A percentile compares a stretch with the other conserved stretches of the same genome.
phyloP scores from a whole-genome alignment of 2,888 invertebrate genomes.

The Trissolcus japonicus region DNA sequence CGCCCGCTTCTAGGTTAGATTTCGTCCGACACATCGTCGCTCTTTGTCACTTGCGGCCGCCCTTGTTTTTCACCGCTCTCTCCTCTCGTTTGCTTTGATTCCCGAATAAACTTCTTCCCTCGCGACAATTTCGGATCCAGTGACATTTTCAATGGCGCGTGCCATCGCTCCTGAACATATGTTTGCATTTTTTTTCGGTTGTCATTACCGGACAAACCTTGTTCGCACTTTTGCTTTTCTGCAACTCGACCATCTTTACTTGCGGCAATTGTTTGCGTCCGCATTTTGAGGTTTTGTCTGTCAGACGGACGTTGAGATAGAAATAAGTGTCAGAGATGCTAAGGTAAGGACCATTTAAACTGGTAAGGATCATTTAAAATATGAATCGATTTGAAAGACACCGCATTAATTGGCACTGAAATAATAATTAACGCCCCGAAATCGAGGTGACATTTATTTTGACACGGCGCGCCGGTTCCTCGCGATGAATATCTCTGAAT shows the following conservation, averaged over 20 bases:
- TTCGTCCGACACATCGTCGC: background rate
- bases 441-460: background rate
- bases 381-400: too few relatives aligned
- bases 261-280: background rate
- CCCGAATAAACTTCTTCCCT: too few relatives aligned
- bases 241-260: background rate
- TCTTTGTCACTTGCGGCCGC: background rate
- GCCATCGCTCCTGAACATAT: slow-evolving; percentile 6
- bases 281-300: background rate
- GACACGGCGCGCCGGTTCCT: background rate
- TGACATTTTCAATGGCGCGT: background rate
- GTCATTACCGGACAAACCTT: background rate
- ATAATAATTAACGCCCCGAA: too few relatives aligned
- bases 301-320: background rate
- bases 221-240: background rate
- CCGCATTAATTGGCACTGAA: too few relatives aligned
- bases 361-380: too few relatives aligned
- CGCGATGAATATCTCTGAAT: too few relatives aligned
- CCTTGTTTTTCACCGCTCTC: too few relatives aligned
- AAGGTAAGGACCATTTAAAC: too few relatives aligned
- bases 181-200: slow-evolving; percentile 10
- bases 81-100: too few relatives aligned
- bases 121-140: too few relatives aligned
- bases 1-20: slow-evolving; percentile 11
- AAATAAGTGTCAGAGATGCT: too few relatives aligned